Base-by-base conservation (phyloP, 2,888 invertebrate species). In the Cepaea hortensis region DNA sequence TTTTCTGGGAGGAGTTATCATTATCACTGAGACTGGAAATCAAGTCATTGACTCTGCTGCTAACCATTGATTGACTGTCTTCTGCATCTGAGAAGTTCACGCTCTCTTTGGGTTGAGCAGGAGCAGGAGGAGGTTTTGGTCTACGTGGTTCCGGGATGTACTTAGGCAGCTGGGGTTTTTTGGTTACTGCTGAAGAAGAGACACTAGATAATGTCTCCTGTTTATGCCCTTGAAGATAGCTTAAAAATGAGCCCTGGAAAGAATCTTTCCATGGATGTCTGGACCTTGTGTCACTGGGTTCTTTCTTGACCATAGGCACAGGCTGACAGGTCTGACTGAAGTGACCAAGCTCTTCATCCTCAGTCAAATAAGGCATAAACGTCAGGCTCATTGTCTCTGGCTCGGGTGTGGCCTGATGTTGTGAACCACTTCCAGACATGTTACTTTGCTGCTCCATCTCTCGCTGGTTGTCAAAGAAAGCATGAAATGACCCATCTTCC, bases 191-290 rank as follows among this genome's bases (percentile, higher is more conserved):
- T 87, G 92, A 90, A 87, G 91, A 92, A 86, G 92, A 93, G 72
- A 93, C 92, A 87, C 93, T 93, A 7, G 93, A 93, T 79, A 94
- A 88, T 9, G 94, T 94, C 88, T 94, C 94, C 70, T 91, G 92
- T 84, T 93, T 93, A 84, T 93, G 92, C 20, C 94, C 94, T 89
- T 93, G 92, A 55, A 94, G 87, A 88, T 93, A 94, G 88, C 91
- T 93, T 50, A 94, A 88, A 85, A 92, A 94, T 15, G 92, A 93
- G 81, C 91, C 91, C 89, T 93, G 92, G 87, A 93, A 94, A 23
- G 84, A 84, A 50, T 84, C 84, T n/a, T 68, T 81, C 2, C 65
- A 23, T 13, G 62, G 55, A n/a, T 75, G 73, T 15, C 23, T 76
- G 3, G 80, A n/a, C 9, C 62, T 50, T 48, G 75, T 1, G 20